Percentiles rank a stretch among this genome's conserved stretches.
Evolutionary conservation across 2,113 vertebrate species (phyloP).

Genomic region (Syngnathus floridae): DNA sequence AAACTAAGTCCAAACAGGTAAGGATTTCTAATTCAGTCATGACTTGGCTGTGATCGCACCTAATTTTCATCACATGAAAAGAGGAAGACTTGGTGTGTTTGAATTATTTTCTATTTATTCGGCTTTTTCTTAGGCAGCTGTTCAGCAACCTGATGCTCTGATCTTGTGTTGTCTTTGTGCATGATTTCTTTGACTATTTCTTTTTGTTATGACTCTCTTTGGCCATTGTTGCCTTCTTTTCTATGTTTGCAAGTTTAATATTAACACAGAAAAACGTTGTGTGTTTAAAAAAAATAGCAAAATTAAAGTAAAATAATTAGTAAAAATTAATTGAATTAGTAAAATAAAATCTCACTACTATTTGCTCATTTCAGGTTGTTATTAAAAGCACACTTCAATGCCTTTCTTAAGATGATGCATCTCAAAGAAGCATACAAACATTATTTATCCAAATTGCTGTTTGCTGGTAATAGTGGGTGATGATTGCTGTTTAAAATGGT

Average conservation of each 20-base stretch:
- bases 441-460: neutral
- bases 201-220: neutral
- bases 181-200: neutral
- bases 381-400: neutral
- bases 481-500: conserved; percentile 4
- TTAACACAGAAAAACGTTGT: neutral
- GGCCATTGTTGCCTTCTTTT: neutral
- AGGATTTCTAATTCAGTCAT: neutral
- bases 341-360: neutral
- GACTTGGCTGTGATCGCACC: neutral
- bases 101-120: neutral
- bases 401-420: neutral
- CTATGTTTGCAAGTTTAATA: neutral
- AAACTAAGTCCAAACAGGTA: conserved; percentile 33
- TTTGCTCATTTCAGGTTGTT: neutral
- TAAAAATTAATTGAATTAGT: neutral
- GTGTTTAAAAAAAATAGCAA: too few species aligned
- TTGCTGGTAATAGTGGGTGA: neutral
- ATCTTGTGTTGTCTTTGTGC: neutral
- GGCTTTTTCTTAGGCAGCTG: neutral
- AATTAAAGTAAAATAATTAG: too few species aligned
- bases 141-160: conserved; percentile 1
- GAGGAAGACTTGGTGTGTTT: neutral
- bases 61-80: neutral
- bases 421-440: neutral